Evolutionary conservation across 2,113 vertebrate species (phyloP), one percentile per base, ranked within the genome.

Genomic region (Verasper variegatus): DNA sequence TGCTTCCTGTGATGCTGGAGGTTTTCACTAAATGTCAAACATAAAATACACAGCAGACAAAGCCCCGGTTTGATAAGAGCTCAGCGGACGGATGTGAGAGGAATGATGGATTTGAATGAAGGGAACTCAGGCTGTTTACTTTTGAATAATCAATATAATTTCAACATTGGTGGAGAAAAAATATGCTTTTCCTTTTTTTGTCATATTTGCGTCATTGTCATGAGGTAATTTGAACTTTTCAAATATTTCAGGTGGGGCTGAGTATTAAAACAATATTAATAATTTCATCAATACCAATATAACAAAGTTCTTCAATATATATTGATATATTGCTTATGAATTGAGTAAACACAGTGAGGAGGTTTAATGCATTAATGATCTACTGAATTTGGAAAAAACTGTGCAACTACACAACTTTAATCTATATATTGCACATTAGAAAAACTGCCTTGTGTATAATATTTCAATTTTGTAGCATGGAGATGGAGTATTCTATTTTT

Each of bases 1-100:
- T 2, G 35, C 17, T 63, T 14, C 62, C 54, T 66, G 55, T 27
- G 0, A 55, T 42, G 42, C 11, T 57, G 24, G 17, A 61, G 54
- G 18, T 42, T 35, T 58, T 51, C 20, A 37, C 42, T 27, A 72
- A 68, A 74, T 54, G 69, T 54, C 61, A 78, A 71, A 58, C 11
- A 71, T 4, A 45, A 60, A 60, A 54, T 49, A 64, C 8, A 64
- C 17, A 61, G 63, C 1, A 26, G 58, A 65, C 51, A 31, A 70
- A 45, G 40, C n/a, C n/a, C 27, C 2, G 26, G 42, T 5, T 49
- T 42, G 40, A 49, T 4, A 21, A 52, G 26, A 24, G 58, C 40
- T 42, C 40, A 18, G 35, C 1, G 2, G 9, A 9, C 35, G 8
- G 35, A 37, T 70, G 24, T 26, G 21, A 59, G 9, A 56, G 24